Base-by-base conservation (phyloP, 1,140 invertebrate species). In the Musca vetustissima region DNA sequence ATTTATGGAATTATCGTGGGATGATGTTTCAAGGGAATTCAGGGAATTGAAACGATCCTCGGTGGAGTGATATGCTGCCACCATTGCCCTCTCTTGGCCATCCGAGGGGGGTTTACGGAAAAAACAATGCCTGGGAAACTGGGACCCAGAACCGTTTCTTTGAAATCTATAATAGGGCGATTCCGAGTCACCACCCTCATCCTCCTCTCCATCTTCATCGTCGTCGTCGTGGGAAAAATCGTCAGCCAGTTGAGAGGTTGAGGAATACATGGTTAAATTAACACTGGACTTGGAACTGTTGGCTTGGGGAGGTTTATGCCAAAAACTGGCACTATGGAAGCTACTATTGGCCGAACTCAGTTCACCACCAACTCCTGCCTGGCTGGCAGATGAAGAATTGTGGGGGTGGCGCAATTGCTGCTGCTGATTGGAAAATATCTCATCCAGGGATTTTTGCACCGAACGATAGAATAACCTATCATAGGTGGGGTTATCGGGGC, bases 231-330 rank as follows among this genome's bases (percentile, higher is more conserved):
- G 3, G 17, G 21, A 65, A 32, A 70, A 49, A 6, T 68, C 64
- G 15, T 74, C 73, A 0, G 71, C 73, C 15, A 77, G 55, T 15
- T 67, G 77, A 0, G 77, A 78, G 11, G 73, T 69, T 11, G 77
- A 76, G 64, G 72, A 76, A 43, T 79, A 81, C 74, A 78, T 80
- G 67, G 80, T 82, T 1, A 83, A 70, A 69, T 83, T 80, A 1
- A 74, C 79, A 57, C 80, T 83, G 0, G 81, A 83, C 53, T 83
- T 82, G 4, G 81, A 82, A 67, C 78, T 81, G 0, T 77, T 72
- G 2, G 77, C 72, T 61, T 81, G 74, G 13, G 67, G n/a, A n/a
- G n/a, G 50, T 28, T 66, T 50, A 19, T 72, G 68, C 71, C 71
- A 64, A 72, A 28, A 48, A 17, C 11, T 24, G 49, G 24, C n/a